Percentiles rank a stretch among this genome's conserved stretches.
Conservation (phyloP, 2,113 vertebrate species). For the Illadopsis cleaveri region DNA sequence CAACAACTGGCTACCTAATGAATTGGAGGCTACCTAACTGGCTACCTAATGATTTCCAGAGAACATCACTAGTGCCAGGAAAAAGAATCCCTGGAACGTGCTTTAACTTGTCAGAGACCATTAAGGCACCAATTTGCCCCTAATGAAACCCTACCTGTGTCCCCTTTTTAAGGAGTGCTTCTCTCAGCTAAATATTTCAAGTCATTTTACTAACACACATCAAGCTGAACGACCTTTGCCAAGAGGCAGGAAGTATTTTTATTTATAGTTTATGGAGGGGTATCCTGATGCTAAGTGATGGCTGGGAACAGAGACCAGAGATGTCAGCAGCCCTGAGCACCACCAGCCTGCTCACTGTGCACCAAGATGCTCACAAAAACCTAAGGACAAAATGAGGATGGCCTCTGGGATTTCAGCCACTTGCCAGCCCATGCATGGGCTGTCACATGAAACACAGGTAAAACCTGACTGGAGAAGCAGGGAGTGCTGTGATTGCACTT, state of each 20-base stretch:
- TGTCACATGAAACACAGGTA: background rate
- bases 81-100: background rate
- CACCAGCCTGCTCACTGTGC: accelerated
- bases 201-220: background rate
- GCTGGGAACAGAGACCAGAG: background rate
- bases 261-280: background rate
- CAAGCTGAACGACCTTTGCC: background rate
- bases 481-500: background rate
- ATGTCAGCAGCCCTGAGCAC: background rate
- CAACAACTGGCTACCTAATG: background rate
- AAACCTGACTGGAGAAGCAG: background rate
- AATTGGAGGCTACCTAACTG: background rate
- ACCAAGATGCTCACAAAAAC: background rate
- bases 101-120: background rate
- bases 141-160: background rate
- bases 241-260: background rate
- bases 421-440: accelerated
- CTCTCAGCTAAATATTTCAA: background rate
- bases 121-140: background rate
- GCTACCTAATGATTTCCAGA: background rate
- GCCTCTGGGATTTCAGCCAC: background rate
- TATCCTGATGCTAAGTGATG: background rate
- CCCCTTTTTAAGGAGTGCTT: background rate
- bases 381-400: background rate
- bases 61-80: background rate